A percentile compares a stretch with the other conserved stretches of the same genome.
These are phyloP conservation scores for Fulica atra DNA, from an alignment of 2,113 vertebrate species.

Conservation along the genomic window DNA sequence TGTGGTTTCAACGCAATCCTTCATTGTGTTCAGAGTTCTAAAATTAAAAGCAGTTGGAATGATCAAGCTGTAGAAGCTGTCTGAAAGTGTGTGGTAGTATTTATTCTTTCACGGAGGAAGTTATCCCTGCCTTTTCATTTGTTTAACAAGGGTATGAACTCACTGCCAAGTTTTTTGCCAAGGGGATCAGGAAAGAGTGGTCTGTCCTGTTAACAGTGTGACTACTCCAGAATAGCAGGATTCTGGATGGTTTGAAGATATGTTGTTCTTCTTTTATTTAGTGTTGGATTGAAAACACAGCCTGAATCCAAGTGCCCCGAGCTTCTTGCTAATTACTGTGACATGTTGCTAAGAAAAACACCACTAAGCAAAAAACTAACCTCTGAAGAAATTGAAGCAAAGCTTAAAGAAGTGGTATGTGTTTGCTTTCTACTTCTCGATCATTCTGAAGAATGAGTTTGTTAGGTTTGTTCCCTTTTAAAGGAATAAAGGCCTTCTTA, in stretches of 20 bases:
- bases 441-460: conserved; percentile 3
- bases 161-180: not conserved
- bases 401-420: conserved; percentile 97
- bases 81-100: not conserved
- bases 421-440: not conserved
- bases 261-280: conserved; percentile 66
- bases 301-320: conserved; percentile 99
- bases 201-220: not conserved
- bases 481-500: not conserved
- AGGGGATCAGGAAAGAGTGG: not conserved
- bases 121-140: not conserved
- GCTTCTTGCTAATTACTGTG: conserved; percentile 98
- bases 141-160: not conserved
- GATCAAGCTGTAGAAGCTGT: not conserved
- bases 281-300: conserved; percentile 96
- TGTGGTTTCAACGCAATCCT: not conserved
- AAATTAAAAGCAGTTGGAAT: not conserved
- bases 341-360: conserved; percentile 98
- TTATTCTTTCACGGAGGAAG: not conserved
- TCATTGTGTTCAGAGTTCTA: not conserved
- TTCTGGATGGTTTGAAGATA: not conserved
- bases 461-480: not conserved
- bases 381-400: conserved; percentile 98
- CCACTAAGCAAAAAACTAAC: conserved; percentile 99
- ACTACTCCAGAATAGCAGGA: not conserved